Conservation (phyloP, 2,797 vertebrate genomes). For the Lateolabrax maculatus region DNA sequence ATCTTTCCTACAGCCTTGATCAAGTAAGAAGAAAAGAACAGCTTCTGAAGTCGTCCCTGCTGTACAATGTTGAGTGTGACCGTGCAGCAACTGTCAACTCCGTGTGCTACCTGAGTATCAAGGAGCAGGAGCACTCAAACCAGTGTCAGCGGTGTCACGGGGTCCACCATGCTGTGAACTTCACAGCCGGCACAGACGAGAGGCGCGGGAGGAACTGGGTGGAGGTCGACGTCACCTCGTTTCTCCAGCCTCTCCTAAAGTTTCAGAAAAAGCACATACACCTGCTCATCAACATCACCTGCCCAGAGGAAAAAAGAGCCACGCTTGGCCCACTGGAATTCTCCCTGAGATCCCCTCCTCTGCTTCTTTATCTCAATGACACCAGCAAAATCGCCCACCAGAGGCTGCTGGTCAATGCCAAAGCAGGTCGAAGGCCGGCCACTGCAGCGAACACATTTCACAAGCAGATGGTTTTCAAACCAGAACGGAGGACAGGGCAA, state of each 20-base stretch:
- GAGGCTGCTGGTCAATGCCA: conserved; percentile 56
- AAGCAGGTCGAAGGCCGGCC: conserved; percentile 30
- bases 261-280: conserved; percentile 84
- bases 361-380: conserved; percentile 94
- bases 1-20: conserved; percentile 92
- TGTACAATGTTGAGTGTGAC: conserved; percentile 87
- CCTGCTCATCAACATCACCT: conserved; percentile 90
- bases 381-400: conserved; percentile 87
- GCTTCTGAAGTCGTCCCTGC: conserved; percentile 91
- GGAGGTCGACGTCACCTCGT: conserved; percentile 91
- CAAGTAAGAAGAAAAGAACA: conserved; percentile 89
- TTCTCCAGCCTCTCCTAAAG: conserved; percentile 89
- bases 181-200: conserved; percentile 79
- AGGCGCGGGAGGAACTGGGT: conserved; percentile 85
- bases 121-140: conserved; percentile 70
- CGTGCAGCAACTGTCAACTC: conserved; percentile 72
- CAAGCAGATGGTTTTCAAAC: conserved; percentile 56
- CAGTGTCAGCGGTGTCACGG: conserved; percentile 78
- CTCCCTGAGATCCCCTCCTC: conserved; percentile 85
- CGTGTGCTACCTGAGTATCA: conserved; percentile 84
- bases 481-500: conserved; percentile 60
- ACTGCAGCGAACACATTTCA: conserved; percentile 34
- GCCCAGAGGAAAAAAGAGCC: conserved; percentile 68
- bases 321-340: conserved; percentile 50
- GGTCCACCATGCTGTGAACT: conserved; percentile 76